Percentiles rank a stretch among this genome's conserved stretches.
Conservation (phyloP, 2,888 invertebrate species). For the Callimorpha dominula region DNA sequence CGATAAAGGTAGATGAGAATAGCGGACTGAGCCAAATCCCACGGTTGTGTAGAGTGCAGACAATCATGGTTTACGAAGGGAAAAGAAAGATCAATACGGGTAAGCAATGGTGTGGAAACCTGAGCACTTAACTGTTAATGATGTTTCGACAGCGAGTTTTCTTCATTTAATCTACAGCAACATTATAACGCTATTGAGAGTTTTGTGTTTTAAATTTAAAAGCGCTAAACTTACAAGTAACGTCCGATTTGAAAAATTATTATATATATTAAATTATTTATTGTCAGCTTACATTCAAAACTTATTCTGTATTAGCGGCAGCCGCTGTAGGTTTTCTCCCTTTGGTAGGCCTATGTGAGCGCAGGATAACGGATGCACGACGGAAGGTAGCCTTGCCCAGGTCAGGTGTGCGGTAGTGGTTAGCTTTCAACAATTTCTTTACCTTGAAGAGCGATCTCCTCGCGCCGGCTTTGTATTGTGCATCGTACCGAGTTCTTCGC, state of each 20-base stretch:
- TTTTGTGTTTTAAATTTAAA: background rate
- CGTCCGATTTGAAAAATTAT: too few species aligned
- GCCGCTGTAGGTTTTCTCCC: slow-evolving; percentile 91
- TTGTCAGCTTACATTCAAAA: slow-evolving; percentile 77
- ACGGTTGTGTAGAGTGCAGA: background rate
- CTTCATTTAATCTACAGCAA: background rate
- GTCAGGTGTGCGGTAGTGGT: slow-evolving; percentile 94
- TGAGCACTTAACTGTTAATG: slow-evolving; percentile 1
- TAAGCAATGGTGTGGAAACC: background rate
- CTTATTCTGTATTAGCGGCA: slow-evolving; percentile 94
- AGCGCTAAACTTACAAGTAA: background rate
- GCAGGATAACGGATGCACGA: slow-evolving; percentile 96
- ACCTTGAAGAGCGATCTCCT: slow-evolving; percentile 95
- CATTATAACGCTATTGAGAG: background rate
- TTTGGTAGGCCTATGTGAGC: slow-evolving; percentile 95
- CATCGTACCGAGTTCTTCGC: slow-evolving; percentile 91
- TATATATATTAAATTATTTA: slow-evolving; percentile 62
- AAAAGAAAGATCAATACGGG: background rate
- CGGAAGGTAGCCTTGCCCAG: slow-evolving; percentile 95
- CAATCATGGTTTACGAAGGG: background rate
- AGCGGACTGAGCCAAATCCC: background rate
- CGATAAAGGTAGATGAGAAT: background rate
- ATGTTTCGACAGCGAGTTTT: background rate
- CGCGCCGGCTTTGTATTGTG: slow-evolving; percentile 94
- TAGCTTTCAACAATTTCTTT: slow-evolving; percentile 92